Evolutionary conservation across 2,113 vertebrate species (phyloP), one percentile per base, ranked within the genome.

Genomic region (Ifrita kowaldi): DNA sequence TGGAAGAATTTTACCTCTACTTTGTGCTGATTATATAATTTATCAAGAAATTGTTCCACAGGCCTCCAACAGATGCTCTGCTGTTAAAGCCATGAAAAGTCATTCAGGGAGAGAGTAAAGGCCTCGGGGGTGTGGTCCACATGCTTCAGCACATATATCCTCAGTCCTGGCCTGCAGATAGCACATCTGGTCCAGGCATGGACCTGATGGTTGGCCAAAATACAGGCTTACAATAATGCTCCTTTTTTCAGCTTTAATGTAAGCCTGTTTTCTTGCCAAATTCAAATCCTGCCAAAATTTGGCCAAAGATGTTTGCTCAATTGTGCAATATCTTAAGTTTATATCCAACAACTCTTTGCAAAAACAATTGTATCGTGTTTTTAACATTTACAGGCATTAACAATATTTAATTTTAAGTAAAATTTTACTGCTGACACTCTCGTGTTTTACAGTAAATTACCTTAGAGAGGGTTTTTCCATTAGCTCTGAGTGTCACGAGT

Each of bases 401-500:
- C 93, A 94, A 91, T 95, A 94, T 93, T 97, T 94, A 95, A 94
- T 96, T 95, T 93, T 87, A 88, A 89, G 81, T 94, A 94, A 70
- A 86, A 83, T 90, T 94, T 95, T 97, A 95, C 68, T 84, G 91
- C 91, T 87, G 73, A 92, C 65, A 88, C 89, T 92, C 96, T 87
- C 2, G 11, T 74, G 87, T 96, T 90, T 93, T 90, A 95, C 81
- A 79, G 64, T 87, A 69, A 87, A 89, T 97, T 98, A 99, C 99
- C 98, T 99, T 99, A 78, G 99, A 98, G 56, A 99, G 98, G 75
- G 97, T 98, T 97, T 98, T 98, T 75, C 98, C 98, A 96, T 99
- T 98, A 65, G 98, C 99, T 88, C 97, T 98, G 91, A 99, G 98
- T 4, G 99, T 99, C 89, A 98, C 97, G 28, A 99, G 98, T 68